Conservation (phyloP, 2,113 vertebrate genomes). For the Megaptera novaeangliae region DNA sequence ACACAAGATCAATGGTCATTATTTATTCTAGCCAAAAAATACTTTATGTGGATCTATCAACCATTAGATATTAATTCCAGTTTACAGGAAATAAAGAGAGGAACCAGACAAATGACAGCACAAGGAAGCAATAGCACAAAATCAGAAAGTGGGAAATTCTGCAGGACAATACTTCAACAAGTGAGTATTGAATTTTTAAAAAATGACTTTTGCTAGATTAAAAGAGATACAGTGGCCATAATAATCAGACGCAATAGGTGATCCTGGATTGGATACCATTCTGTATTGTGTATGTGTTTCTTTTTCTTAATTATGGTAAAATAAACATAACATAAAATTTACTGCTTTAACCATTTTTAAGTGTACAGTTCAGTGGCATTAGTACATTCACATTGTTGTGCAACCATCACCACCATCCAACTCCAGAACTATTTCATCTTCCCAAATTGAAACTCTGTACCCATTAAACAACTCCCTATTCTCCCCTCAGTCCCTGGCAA, state of each 20-base stretch:
- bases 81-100: background rate
- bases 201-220: background rate
- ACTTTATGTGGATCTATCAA: background rate
- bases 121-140: background rate
- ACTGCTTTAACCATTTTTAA: background rate
- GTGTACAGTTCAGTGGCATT: background rate
- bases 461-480: background rate
- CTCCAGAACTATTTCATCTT: background rate
- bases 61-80: background rate
- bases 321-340: background rate
- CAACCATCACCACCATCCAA: too few relatives aligned
- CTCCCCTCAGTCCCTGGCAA: background rate
- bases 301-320: background rate
- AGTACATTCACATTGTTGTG: too few relatives aligned
- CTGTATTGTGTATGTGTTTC: background rate
- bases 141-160: background rate
- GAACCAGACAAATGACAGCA: background rate
- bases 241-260: background rate
- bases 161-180: background rate
- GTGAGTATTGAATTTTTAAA: background rate
- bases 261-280: background rate
- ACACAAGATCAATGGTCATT: background rate
- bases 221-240: background rate
- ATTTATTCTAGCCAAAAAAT: background rate
- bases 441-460: background rate